Conservation (phyloP, 2,888 invertebrate species). For the Brachyptera risi region DNA sequence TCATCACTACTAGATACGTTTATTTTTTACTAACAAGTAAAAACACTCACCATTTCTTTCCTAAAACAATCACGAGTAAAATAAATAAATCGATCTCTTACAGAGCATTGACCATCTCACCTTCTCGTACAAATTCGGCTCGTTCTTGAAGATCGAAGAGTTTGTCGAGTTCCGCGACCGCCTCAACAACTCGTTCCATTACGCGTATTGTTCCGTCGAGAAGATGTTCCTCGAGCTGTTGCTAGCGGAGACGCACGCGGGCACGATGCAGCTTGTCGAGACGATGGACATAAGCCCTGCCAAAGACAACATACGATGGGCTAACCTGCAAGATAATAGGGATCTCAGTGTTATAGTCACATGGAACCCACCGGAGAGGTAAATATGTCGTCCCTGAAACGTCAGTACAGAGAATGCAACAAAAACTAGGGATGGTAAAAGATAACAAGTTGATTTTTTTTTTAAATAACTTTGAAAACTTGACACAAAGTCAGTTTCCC, state of each 20-base stretch:
- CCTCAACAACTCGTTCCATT: constrained; percentile 77
- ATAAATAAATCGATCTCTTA: too few relatives aligned
- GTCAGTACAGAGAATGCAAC: too few relatives aligned
- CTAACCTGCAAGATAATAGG: constrained; percentile 64
- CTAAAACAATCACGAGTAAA: too few relatives aligned
- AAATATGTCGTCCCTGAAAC: too few relatives aligned
- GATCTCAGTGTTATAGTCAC: constrained; percentile 67
- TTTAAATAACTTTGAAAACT: too few relatives aligned
- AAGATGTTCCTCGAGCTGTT: constrained; percentile 66
- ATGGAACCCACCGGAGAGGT: constrained; percentile 53
- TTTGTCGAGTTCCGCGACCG: constrained; percentile 80
- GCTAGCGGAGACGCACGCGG: constrained; percentile 41
- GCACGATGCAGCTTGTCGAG: constrained; percentile 50
- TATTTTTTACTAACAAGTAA: too few relatives aligned
- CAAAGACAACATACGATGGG: constrained; percentile 57
- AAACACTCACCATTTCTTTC: too few relatives aligned
- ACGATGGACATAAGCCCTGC: constrained; percentile 46
- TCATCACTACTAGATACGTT: too few relatives aligned
- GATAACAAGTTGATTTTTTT: too few relatives aligned
- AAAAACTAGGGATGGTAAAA: too few relatives aligned
- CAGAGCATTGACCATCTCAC: constrained; percentile 89
- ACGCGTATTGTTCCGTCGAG: constrained; percentile 61
- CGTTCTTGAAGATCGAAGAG: constrained; percentile 88
- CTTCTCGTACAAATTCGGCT: constrained; percentile 90
- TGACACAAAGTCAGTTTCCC: too few relatives aligned